Evolutionary conservation across 2,888 invertebrate species (phyloP).

Genomic region (Dynastes maya): DNA sequence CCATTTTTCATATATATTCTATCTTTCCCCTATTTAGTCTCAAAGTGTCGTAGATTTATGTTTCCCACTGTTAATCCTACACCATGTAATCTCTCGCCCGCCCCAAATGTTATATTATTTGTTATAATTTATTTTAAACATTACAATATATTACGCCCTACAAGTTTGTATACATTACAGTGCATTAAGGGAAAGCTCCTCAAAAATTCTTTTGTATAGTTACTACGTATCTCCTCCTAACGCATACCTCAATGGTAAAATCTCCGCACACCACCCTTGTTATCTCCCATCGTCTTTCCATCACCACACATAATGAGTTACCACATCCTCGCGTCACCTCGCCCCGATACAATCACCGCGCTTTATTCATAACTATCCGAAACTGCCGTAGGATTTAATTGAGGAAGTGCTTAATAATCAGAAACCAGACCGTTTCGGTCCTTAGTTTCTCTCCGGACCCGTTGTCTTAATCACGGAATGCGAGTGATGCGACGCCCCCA

Average conservation of each 20-base stretch:
- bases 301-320: slow-evolving; percentile 8
- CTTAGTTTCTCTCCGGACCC: slow-evolving; percentile 13
- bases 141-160: no score
- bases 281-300: neutral
- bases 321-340: neutral
- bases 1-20: no score
- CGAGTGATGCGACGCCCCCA: slow-evolving; percentile 29
- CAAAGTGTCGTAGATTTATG: no score
- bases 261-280: neutral
- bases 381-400: slow-evolving; percentile 33
- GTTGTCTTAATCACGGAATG: slow-evolving; percentile 29
- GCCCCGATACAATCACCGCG: slow-evolving; percentile 13
- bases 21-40: no score
- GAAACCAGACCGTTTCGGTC: slow-evolving; percentile 22
- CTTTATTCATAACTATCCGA: slow-evolving; percentile 30
- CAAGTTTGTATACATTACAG: no score
- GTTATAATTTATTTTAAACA: no score
- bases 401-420: slow-evolving; percentile 42
- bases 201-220: no score
- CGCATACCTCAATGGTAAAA: neutral
- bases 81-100: no score
- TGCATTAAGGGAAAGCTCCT: no score
- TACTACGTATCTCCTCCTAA: no score
- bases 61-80: no score
- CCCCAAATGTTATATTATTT: no score